These are phyloP conservation scores for Clupea harengus DNA, from an alignment of 2,113 vertebrate species.

Conservation along the genomic window DNA sequence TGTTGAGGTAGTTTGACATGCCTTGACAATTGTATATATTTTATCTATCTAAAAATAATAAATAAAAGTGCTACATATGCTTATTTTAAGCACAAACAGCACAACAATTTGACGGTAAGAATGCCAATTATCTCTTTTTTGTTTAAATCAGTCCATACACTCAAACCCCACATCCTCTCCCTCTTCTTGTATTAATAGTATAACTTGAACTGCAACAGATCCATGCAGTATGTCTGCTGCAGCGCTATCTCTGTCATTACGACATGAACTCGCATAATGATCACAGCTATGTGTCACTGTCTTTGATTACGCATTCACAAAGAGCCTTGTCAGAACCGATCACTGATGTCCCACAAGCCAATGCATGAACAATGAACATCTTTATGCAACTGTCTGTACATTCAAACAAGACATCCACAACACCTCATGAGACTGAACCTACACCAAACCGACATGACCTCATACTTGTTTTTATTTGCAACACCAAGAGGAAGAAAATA, in stretches of 20 bases:
- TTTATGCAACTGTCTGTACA: neutral
- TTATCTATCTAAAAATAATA: no score
- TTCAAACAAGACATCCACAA: neutral
- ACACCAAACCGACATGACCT: neutral
- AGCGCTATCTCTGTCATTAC: neutral
- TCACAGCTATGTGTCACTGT: neutral
- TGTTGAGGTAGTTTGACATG: no score
- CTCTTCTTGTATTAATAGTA: no score
- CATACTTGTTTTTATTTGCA: neutral
- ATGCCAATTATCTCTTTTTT: no score
- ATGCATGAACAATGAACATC: neutral
- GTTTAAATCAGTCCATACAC: no score
- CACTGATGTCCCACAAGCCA: neutral
- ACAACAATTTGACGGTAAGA: no score
- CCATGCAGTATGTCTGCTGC: neutral
- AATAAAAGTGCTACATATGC: no score
- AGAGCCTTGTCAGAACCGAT: neutral
- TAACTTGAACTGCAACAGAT: neutral
- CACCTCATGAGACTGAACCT: neutral
- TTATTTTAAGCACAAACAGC: no score
- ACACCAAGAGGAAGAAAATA: neutral
- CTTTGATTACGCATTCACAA: neutral
- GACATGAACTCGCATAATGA: no score
- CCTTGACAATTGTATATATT: no score
- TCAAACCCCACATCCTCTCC: no score